Conservation (phyloP, 2,113 vertebrate genomes). For the Apeltes quadracus region DNA sequence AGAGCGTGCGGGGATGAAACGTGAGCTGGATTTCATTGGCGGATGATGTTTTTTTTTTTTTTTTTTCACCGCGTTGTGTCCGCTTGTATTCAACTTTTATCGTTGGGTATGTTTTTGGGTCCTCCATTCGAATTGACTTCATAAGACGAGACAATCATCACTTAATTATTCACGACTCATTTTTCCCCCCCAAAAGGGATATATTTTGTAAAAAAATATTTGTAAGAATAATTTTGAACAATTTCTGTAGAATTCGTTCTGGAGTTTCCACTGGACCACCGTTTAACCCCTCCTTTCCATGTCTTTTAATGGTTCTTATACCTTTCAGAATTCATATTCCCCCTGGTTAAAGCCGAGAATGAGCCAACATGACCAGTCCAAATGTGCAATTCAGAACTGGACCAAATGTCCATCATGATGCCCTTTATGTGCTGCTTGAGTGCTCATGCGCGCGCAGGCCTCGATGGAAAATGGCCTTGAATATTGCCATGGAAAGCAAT, state of each 20-base stretch:
- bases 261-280: neutral
- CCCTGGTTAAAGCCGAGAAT: conserved; percentile 25
- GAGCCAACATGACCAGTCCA: conserved; percentile 52
- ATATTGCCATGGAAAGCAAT: conserved; percentile 13
- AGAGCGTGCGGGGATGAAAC: conserved; percentile 34
- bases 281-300: neutral
- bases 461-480: conserved; percentile 14
- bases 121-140: neutral
- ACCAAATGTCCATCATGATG: conserved; percentile 53
- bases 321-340: conserved; percentile 15
- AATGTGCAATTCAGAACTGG: conserved; percentile 36
- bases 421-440: conserved; percentile 51
- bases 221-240: neutral
- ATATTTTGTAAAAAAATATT: neutral
- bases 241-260: neutral
- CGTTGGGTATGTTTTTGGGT: neutral
- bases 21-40: neutral
- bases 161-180: neutral
- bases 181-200: neutral
- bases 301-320: neutral
- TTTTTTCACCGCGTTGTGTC: neutral
- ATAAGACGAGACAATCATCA: neutral
- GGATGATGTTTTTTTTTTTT: neutral
- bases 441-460: conserved; percentile 27
- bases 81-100: neutral